These are phyloP conservation scores for Bostrychus sinensis DNA, from an alignment of 2,113 vertebrate species.

Conservation along the genomic window DNA sequence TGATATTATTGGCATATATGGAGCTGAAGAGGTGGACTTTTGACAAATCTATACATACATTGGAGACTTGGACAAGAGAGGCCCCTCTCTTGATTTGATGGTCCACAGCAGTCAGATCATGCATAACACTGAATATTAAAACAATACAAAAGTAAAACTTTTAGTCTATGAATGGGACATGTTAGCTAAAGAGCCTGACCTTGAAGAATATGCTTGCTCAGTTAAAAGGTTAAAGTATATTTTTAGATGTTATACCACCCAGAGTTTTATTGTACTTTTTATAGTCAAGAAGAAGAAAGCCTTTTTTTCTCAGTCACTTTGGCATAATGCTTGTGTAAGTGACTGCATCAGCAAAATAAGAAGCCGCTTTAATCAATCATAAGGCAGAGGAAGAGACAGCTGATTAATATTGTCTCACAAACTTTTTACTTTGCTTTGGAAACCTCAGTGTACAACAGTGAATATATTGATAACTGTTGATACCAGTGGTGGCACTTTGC, in stretches of 20 bases:
- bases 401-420: slow-evolving; percentile 45
- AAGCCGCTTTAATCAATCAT: slow-evolving; percentile 37
- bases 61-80: too few relatives aligned
- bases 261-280: slow-evolving; percentile 7
- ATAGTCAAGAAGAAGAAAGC: not conserved
- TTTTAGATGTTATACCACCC: not conserved
- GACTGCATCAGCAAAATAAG: slow-evolving; percentile 15
- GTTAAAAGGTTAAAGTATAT: not conserved
- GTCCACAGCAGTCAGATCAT: too few relatives aligned
- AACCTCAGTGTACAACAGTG: slow-evolving; percentile 6
- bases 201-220: not conserved
- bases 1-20: too few relatives aligned
- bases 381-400: slow-evolving; percentile 23
- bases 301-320: not conserved
- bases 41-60: too few relatives aligned
- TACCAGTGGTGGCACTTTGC: slow-evolving; percentile 2
- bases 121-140: not conserved
- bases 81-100: too few relatives aligned
- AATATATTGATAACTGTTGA: slow-evolving; percentile 17
- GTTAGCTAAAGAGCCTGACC: not conserved
- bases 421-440: slow-evolving; percentile 10
- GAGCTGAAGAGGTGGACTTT: too few relatives aligned
- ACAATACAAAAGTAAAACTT: not conserved
- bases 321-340: slow-evolving; percentile 16
- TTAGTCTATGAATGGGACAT: not conserved